These are phyloP conservation scores for Paramormyrops kingsleyae DNA, from an alignment of 2,113 vertebrate species.

Conservation along the genomic window DNA sequence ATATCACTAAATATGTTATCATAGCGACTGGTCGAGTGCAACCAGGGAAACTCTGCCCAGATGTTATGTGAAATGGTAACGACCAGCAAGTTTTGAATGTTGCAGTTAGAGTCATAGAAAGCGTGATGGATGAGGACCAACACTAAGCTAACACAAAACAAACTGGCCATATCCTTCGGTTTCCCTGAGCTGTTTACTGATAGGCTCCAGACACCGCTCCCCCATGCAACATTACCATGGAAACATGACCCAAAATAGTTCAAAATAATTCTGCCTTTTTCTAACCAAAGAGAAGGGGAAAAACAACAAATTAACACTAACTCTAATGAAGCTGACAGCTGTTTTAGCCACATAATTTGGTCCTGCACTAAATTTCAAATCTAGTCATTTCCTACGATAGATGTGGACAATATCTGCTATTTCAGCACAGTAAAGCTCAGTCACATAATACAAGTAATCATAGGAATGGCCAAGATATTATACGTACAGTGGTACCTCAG, in stretches of 20 bases:
- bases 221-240: slow-evolving; percentile 47
- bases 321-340: background rate
- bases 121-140: background rate
- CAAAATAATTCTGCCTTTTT: slow-evolving; percentile 28
- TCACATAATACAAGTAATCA: background rate
- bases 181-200: slow-evolving; percentile 19
- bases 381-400: background rate
- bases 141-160: background rate
- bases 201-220: slow-evolving; percentile 23
- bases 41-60: background rate
- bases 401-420: background rate
- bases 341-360: background rate
- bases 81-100: background rate
- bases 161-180: background rate
- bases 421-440: background rate
- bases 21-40: background rate
- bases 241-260: slow-evolving; percentile 52
- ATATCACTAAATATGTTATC: background rate
- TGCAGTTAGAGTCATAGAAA: too few relatives aligned
- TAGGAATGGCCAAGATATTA: background rate
- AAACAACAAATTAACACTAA: slow-evolving; percentile 23
- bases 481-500: too few relatives aligned
- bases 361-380: background rate
- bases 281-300: slow-evolving; percentile 29
- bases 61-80: background rate